Evolutionary conservation across 2,113 vertebrate species (phyloP), one percentile per base, ranked within the genome.

Genomic region (Circaetus gallicus): DNA sequence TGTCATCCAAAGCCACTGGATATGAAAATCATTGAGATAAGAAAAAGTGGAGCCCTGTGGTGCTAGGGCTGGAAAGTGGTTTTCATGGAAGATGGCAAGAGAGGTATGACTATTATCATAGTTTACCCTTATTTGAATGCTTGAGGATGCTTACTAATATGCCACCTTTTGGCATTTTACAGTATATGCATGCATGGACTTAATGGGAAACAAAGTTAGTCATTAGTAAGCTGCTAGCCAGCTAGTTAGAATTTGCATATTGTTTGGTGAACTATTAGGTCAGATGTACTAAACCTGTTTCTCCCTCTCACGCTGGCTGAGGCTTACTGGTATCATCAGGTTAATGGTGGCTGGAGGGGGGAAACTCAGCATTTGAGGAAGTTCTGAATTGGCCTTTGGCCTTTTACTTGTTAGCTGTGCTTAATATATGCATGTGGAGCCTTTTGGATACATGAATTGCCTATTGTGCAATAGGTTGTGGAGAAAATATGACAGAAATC

Each of bases 211-310:
- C 66, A 66, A 93, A 93, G 67, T 66, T 34, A 86, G 87, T 89
- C 82, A 69, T 97, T 95, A 97, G 90, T 47, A 82, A 97, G 92
- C 89, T 94, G 69, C 77, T 70, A 93, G 81, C 84, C 86, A 93
- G 52, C 90, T 97, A 38, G 43, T 94, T 95, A 94, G 52, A 82
- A 73, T 89, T 96, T 94, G 71, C 84, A 86, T 50, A 66, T 85
- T 95, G 59, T 85, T 82, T 66, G 65, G 87, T 85, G 92, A 94
- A 58, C 74, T 62, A 7, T 86, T 92, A 90, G 87, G 92, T 90
- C 86, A 93, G 28, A 40, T 78, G 59, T 83, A 76, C 69, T 74
- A 93, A 92, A 88, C 45, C 14, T 47, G 17, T 89, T 95, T 59
- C 42, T 90, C 25, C 56, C 29, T 70, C 21, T 70, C 55, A 34